phyloP scores from a whole-genome alignment of 2,797 vertebrate species.

The Danio kyathit region DNA sequence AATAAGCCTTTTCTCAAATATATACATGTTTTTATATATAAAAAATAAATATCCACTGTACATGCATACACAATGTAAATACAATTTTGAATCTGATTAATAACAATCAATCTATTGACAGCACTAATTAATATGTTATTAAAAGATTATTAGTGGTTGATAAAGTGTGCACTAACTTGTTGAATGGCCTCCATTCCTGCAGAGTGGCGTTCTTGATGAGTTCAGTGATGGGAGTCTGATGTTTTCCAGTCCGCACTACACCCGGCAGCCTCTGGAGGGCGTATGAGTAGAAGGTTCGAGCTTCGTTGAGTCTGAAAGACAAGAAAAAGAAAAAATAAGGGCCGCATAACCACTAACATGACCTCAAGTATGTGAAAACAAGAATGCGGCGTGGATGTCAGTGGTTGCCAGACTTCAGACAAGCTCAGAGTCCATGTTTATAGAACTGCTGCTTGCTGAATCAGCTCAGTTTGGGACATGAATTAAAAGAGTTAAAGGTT shows the following conservation, averaged over 20 bases:
- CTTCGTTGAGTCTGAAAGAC: slow-evolving; percentile 78
- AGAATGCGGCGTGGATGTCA: neutral
- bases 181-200: slow-evolving; percentile 75
- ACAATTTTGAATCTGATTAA: no score
- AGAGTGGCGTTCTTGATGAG: slow-evolving; percentile 24
- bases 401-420: neutral
- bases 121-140: no score
- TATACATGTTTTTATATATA: no score
- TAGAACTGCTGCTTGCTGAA: neutral
- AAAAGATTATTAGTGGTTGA: neutral
- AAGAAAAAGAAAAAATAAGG: neutral
- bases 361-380: neutral
- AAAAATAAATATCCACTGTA: no score
- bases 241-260: slow-evolving; percentile 75
- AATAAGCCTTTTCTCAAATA: no score
- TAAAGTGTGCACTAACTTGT: slow-evolving; percentile 75
- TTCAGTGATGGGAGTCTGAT: neutral
- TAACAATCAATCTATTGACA: no score
- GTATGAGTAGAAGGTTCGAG: slow-evolving; percentile 84
- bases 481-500: neutral
- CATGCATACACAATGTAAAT: no score
- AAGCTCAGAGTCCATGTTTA: neutral
- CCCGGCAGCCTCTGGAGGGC: slow-evolving; percentile 84
- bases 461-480: neutral
- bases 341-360: neutral